Percentiles rank a stretch among this genome's conserved stretches.
Evolutionary conservation across 1,140 invertebrate genomes (phyloP).

Genomic region (Acyrthosiphon pisum): DNA sequence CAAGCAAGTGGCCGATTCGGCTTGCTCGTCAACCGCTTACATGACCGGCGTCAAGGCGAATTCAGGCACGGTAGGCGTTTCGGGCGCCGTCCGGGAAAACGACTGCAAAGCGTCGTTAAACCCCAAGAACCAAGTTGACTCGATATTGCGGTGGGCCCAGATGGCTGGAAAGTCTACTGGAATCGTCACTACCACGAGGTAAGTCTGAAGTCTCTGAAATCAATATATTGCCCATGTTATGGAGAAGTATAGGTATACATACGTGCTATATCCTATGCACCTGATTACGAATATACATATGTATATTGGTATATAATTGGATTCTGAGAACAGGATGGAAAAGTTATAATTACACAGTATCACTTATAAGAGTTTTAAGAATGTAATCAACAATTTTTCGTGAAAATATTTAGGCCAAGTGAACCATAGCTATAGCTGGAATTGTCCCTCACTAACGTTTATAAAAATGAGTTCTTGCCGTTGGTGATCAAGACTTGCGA

Average conservation of each 20-base stretch:
- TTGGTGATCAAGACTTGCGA: too few species aligned
- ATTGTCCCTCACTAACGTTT: too few species aligned
- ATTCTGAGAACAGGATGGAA: background rate
- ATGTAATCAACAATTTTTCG: too few species aligned
- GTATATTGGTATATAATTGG: background rate
- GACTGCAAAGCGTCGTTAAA: constrained; percentile 69
- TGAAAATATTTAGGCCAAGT: too few species aligned
- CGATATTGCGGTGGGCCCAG: constrained; percentile 70
- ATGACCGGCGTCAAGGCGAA: constrained; percentile 64
- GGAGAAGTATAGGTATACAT: background rate
- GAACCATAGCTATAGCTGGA: too few species aligned
- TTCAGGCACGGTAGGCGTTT: constrained; percentile 75
- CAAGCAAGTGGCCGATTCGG: constrained; percentile 66
- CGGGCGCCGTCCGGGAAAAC: constrained; percentile 69
- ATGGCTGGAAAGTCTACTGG: constrained; percentile 76
- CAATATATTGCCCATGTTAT: background rate
- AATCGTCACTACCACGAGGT: constrained; percentile 76
- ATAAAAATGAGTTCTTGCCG: too few species aligned
- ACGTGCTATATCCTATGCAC: too few species aligned
- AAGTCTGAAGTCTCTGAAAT: background rate
- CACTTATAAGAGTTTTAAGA: too few species aligned
- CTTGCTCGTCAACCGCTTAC: constrained; percentile 66
- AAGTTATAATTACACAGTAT: background rate
- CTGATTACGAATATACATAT: too few species aligned
- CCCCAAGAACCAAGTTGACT: constrained; percentile 62